phyloP scores from a whole-genome alignment of 2,888 invertebrate species.

The Platycheirus rosarum region DNA sequence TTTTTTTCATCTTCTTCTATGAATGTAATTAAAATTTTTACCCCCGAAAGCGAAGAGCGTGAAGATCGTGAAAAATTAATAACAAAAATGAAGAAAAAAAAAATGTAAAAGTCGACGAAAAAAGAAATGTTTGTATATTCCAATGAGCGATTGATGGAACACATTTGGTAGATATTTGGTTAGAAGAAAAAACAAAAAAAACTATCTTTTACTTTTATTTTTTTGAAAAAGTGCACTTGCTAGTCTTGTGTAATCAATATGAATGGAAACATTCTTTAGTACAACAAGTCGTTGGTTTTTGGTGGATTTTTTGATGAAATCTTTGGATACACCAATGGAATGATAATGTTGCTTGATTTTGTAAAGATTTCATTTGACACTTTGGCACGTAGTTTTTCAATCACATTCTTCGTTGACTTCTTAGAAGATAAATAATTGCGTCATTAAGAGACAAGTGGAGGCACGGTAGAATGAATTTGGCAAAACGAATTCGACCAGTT shows the following conservation, averaged over 20 bases:
- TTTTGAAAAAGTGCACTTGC: conserved; percentile 10
- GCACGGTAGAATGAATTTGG: too few species aligned
- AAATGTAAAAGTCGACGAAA: conserved; percentile 27
- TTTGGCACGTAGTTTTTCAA: too few species aligned
- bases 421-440: too few species aligned
- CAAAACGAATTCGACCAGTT: too few species aligned
- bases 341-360: too few species aligned
- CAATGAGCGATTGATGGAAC: conserved; percentile 35
- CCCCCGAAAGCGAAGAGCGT: conserved; percentile 36
- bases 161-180: conserved; percentile 44
- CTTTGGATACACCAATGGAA: too few species aligned
- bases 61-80: conserved; percentile 35
- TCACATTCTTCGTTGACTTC: too few species aligned
- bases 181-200: background rate
- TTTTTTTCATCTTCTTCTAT: conserved; percentile 32
- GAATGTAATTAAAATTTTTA: conserved; percentile 61
- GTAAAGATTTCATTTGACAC: too few species aligned
- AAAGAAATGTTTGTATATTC: conserved; percentile 36
- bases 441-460: too few species aligned
- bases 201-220: background rate
- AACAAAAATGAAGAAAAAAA: conserved; percentile 15
- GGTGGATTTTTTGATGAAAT: too few species aligned
- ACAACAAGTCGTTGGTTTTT: too few species aligned
- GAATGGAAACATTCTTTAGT: background rate
- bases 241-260: background rate